phyloP scores from a whole-genome alignment of 2,113 vertebrate genomes.

The Eulacestoma nigropectus region DNA sequence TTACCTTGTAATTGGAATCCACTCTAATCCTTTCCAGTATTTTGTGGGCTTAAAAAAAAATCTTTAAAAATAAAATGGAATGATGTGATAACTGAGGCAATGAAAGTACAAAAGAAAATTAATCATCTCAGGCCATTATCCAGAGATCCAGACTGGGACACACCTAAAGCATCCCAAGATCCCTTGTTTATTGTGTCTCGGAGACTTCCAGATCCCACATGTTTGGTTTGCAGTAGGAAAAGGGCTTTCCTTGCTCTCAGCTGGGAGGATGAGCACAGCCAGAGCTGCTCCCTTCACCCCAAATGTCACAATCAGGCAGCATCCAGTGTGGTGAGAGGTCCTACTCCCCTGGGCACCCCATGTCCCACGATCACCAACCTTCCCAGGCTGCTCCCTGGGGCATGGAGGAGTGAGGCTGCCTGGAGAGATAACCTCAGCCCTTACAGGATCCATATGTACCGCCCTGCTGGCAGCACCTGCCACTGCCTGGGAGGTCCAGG shows the following conservation, averaged over 20 bases:
- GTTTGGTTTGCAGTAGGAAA: not conserved
- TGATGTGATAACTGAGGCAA: not conserved
- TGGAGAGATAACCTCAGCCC: not conserved
- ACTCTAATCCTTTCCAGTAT: not conserved
- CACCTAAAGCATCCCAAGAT: not conserved
- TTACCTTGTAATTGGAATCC: constrained; percentile 26
- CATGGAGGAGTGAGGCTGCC: not conserved
- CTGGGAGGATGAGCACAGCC: not conserved
- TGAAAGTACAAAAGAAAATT: constrained; percentile 16
- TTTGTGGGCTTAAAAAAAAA: not conserved
- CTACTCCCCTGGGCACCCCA: fast-evolving
- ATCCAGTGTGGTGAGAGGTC: not conserved
- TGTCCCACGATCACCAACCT: not conserved
- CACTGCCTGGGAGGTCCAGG: not conserved
- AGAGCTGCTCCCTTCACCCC: not conserved
- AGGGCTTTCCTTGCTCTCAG: not conserved
- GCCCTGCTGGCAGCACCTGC: not conserved
- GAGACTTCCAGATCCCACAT: not conserved
- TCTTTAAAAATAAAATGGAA: not conserved
- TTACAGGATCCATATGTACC: not conserved
- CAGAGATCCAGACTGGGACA: not conserved
- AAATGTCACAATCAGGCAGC: not conserved
- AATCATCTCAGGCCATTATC: not conserved
- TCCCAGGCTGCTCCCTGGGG: not conserved
- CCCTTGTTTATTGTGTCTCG: not conserved